Base-by-base conservation (phyloP, 2,888 invertebrate genomes). In the Caenorhabditis zanzibari region DNA sequence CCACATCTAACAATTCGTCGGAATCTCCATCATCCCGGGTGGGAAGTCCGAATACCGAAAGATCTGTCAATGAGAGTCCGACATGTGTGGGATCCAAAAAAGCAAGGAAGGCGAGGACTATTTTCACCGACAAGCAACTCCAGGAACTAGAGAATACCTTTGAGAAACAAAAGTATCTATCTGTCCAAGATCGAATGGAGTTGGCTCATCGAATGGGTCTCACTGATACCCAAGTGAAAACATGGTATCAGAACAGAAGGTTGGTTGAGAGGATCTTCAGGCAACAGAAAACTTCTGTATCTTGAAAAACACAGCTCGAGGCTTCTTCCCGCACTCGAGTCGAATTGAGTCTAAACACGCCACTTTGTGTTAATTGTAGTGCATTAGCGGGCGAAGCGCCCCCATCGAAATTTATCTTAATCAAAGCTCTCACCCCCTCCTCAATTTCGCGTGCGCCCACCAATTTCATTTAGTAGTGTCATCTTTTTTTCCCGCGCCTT, bases 241-340 rank as follows among this genome's bases (percentile, higher is more conserved):
- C 99, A 91, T 99, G 99, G 98, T 98, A 98, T 94, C 98, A 98
- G 94, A 98, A 98, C 93, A 94, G 98, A 94, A 95, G 98, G 97
- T 84, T 71, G 24, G 79, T 79, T 22, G 6, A 28, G 24, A 38
- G n/a, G 24, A 52, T 22, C 7, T 22, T 19, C 4, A 19, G n/a
- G 4, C 22, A 52, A n/a, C n/a, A n/a, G 12, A 38, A 38, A 38
- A 38, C 12, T 2, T 38, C 28, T 59, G n/a, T 35, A 47, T 63
- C 68, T 58, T 44, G 68, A 81, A 81, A 81, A 81, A 71, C 71
- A 79, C 61, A 35, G 26, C 59, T 49, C 38, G 54, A 24, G 26
- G 47, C 44, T 63, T 64, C 41, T 64, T 56, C 32, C 71, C 63
- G 81, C 64, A 74, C 63, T 74, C 56, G 73, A 26, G 54, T 54